Evolutionary conservation across 1,140 invertebrate genomes (phyloP), one percentile per base, ranked within the genome.

Genomic region (Bombyx mori): DNA sequence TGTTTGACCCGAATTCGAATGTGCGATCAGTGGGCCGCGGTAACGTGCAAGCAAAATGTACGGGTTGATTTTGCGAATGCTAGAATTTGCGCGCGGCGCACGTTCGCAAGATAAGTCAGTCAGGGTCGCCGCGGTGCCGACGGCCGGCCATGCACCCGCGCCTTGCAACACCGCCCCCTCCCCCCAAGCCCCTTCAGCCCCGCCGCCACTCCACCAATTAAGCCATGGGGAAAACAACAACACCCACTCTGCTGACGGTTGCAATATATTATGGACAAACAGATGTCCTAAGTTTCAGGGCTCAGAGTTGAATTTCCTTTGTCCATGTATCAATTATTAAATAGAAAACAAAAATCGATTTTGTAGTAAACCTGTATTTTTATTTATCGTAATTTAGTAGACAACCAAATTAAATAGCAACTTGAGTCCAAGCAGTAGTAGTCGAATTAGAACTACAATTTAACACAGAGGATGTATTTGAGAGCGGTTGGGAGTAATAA

Each of bases 21-120:
- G 26, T 35, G 26, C 26, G 26, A 35, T 2, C 26, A 35, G 26
- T 35, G 26, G 10, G 22, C 10, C 10, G 54, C 22, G 22, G 53
- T 52, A 59, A 65, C 55, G 56, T 67, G 63, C 66, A 65, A 62
- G 60, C 69, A 66, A 65, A 73, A 71, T 65, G 12, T 58, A 61
- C 57, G 61, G 71, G 71, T 68, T 71, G 78, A 71, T 75, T 82
- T 83, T 64, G 78, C 75, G 66, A 80, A 74, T 70, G 77, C 84
- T 86, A 84, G 83, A 83, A 82, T 86, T 84, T 79, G 82, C 82
- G 80, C 80, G 73, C 78, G 75, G 71, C 75, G 80, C 83, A 83
- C 81, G 81, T 84, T 84, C 71, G 76, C 71, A 76, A 86, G 81
- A 85, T 85, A 86, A 86, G 81, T 86, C 79, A 86, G 83, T 86